Evolutionary conservation across 1,140 invertebrate species (phyloP).

Genomic region (Caenorhabditis elegans): DNA sequence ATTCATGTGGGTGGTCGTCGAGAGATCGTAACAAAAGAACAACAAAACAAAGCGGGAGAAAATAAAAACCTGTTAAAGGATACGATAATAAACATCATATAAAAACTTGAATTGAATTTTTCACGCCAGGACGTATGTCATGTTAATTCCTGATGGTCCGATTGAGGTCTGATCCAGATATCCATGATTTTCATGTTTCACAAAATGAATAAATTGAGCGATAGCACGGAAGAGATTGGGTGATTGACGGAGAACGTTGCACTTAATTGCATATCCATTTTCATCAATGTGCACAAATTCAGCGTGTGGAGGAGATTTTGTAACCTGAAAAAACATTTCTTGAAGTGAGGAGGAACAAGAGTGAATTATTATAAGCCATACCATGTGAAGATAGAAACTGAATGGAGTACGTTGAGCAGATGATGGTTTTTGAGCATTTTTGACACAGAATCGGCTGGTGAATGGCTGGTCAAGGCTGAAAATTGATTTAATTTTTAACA

Average conservation of each 20-base stretch:
- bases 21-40: not conserved
- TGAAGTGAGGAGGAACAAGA: not conserved
- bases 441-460: constrained; percentile 22
- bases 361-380: not conserved
- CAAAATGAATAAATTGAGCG: constrained; percentile 9
- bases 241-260: not conserved
- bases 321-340: not conserved
- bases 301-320: not conserved
- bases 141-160: not conserved
- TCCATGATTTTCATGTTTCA: constrained; percentile 2
- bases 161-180: not conserved
- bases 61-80: not conserved
- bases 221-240: not conserved
- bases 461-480: constrained; percentile 16
- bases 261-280: not conserved
- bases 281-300: constrained; percentile 4
- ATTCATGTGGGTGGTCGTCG: not conserved
- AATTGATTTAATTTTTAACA: not conserved
- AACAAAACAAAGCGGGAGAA: not conserved
- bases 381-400: constrained; percentile 19
- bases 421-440: not conserved
- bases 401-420: not conserved
- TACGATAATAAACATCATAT: not conserved
- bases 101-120: not conserved
- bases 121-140: not conserved